Conservation (phyloP, 2,113 vertebrate genomes). For the Camelus bactrianus region DNA sequence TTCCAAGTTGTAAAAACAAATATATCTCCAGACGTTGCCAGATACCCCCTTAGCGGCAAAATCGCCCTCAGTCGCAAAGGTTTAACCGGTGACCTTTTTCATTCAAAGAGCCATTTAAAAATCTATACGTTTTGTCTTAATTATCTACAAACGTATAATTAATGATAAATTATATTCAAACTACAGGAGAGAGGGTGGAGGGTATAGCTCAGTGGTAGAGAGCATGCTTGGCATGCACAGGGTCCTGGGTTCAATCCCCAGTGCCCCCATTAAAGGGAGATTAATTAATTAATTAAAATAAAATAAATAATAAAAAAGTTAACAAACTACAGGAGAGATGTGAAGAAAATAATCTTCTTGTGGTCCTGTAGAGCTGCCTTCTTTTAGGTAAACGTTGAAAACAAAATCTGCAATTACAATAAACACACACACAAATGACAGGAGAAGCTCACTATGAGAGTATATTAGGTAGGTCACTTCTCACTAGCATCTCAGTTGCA, state of each 20-base stretch:
- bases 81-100: neutral
- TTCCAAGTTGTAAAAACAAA: neutral
- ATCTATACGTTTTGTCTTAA: neutral
- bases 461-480: neutral
- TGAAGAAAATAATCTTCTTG: neutral
- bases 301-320: no score
- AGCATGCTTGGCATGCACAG: no score
- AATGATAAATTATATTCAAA: neutral
- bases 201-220: no score
- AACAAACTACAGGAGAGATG: neutral
- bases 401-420: neutral
- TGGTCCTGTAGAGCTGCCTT: neutral
- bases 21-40: neutral
- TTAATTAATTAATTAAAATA: no score
- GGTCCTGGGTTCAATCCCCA: no score
- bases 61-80: neutral
- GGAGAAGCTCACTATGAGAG: neutral
- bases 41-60: neutral
- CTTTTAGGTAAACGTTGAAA: slow-evolving; percentile 23
- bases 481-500: neutral
- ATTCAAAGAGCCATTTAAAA: neutral
- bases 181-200: neutral
- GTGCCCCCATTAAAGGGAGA: no score
- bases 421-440: neutral
- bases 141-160: slow-evolving; percentile 2